Conservation (phyloP, 2,113 vertebrate species). For the Cervus canadensis region DNA sequence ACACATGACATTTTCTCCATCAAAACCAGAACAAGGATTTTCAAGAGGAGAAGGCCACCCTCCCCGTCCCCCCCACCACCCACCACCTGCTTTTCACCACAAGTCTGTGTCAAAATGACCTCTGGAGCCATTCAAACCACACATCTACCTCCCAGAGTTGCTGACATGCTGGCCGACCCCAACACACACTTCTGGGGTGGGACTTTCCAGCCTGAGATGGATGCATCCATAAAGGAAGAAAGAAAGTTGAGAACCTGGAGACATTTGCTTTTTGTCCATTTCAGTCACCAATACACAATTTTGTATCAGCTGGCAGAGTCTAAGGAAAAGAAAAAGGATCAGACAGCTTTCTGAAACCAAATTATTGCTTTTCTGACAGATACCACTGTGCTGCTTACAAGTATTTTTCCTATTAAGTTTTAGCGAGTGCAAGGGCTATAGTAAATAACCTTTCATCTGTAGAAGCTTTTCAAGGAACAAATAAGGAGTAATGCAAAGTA, state of each 20-base stretch:
- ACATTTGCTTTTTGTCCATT: slow-evolving; percentile 43
- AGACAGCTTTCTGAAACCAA: slow-evolving; percentile 78
- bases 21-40: neutral
- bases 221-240: neutral
- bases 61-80: too few species aligned
- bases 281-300: slow-evolving; percentile 68
- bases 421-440: slow-evolving; percentile 71
- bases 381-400: slow-evolving; percentile 75
- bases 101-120: neutral
- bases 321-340: slow-evolving; percentile 58
- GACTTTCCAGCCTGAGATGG: neutral
- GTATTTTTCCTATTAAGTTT: slow-evolving; percentile 82
- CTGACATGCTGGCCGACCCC: neutral
- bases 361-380: slow-evolving; percentile 79
- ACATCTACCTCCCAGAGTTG: neutral
- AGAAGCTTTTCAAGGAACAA: slow-evolving; percentile 76
- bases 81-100: neutral
- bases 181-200: neutral
- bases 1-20: neutral
- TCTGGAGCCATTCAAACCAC: neutral
- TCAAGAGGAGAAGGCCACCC: neutral
- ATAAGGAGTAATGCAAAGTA: slow-evolving; percentile 75
- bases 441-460: slow-evolving; percentile 81
- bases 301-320: slow-evolving; percentile 70
- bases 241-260: neutral